Evolutionary conservation across 2,888 invertebrate genomes (phyloP), one percentile per base, ranked within the genome.

Genomic region (Theristus sp.): DNA sequence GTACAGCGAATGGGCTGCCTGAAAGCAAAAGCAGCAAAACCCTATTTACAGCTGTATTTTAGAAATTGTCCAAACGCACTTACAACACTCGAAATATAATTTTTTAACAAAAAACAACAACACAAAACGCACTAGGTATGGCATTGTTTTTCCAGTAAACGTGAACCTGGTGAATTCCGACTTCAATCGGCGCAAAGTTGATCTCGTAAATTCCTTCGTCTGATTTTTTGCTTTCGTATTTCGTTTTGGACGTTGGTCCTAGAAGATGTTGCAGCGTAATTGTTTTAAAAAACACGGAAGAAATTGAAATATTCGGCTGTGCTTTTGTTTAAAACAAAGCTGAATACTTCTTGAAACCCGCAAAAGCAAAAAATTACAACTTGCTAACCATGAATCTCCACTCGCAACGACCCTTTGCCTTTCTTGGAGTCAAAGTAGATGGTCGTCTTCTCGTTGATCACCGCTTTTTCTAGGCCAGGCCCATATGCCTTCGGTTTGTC

Each of bases 61-160:
- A 17, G 52, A n/a, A 52, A 52, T 17, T n/a, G 52, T 6, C 22
- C 3, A 52, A 52, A 52, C 6, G 22, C 6, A 17, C 25, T 52
- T 52, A n/a, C 22, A 25, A 52, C n/a, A n/a, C n/a, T n/a, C n/a
- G n/a, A n/a, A n/a, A 46, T 22, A 46, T 22, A 17, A 10, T 22
- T 17, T 17, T 46, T 46, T 46, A 46, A 10, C 46, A 46, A 46
- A 46, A 46, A 46, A 46, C 10, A 17, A 10, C 52, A 25, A 54
- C 1, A 25, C 27, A 17, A 2, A 17, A 17, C 38, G 6, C 20
- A 56, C 59, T 56, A n/a, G 31, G 1, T 17, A 62, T 79, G 68
- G 79, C 79, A 74, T 85, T 83, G 77, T 90, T 89, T 77, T 94
- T 94, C 76, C 94, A 94, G 63, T 89, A 88, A 62, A 94, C 90